Evolutionary conservation across 2,113 vertebrate genomes (phyloP).

Genomic region (Scomber japonicus): DNA sequence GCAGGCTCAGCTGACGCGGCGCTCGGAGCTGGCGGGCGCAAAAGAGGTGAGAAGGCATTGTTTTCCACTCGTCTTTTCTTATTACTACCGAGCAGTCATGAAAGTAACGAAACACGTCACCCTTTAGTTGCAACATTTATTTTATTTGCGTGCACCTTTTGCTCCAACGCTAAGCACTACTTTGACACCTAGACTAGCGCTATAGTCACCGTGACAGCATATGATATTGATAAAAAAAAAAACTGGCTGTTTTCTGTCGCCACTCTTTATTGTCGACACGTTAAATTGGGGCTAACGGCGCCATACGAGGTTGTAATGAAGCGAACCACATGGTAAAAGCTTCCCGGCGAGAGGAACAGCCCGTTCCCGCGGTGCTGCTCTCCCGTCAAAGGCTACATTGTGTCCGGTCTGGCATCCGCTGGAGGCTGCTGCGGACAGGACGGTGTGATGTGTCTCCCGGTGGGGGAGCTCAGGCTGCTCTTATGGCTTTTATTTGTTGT

Average conservation of each 20-base stretch:
- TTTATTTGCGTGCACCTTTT: not conserved
- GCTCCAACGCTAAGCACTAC: not conserved
- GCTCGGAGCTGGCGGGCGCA: conserved; percentile 22
- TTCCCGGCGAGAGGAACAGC: conserved; percentile 40
- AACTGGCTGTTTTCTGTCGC: conserved; percentile 17
- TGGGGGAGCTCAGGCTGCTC: conserved; percentile 15
- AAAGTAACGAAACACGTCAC: not conserved
- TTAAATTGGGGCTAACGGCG: not conserved
- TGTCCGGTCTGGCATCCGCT: conserved; percentile 67
- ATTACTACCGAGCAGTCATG: accelerated
- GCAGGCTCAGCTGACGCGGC: conserved; percentile 73
- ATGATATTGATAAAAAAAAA: conserved; percentile 17
- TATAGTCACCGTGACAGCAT: not conserved
- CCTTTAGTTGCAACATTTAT: too few species aligned
- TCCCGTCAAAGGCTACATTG: conserved; percentile 78
- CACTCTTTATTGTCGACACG: not conserved
- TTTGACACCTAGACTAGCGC: conserved; percentile 15
- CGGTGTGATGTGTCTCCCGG: conserved; percentile 33
- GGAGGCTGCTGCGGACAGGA: conserved; percentile 66
- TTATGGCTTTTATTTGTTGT: not conserved
- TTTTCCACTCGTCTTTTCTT: not conserved
- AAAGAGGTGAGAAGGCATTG: conserved; percentile 48
- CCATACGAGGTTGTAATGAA: not conserved
- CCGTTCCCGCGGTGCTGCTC: conserved; percentile 34
- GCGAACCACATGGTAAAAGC: not conserved